phyloP scores from a whole-genome alignment of 2,797 vertebrate species.

The Selene dorsalis region DNA sequence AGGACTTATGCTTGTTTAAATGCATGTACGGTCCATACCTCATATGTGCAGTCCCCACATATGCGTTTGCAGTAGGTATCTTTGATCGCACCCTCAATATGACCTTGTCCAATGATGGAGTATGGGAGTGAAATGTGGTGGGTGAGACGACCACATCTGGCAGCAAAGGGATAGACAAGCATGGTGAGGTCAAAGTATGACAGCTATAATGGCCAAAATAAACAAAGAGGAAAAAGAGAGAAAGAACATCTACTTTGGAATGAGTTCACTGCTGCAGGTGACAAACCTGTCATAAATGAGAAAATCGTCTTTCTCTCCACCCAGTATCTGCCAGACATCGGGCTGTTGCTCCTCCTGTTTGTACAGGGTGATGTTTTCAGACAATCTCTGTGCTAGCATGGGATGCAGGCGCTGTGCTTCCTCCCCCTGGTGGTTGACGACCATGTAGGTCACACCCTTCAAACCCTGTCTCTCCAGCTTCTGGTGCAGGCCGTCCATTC shows the following conservation, averaged over 20 bases:
- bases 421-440: slow-evolving; percentile 90
- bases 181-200: neutral
- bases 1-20: neutral
- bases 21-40: slow-evolving; percentile 78
- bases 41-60: slow-evolving; percentile 89
- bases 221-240: neutral
- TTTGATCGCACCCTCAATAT: slow-evolving; percentile 90
- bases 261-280: neutral
- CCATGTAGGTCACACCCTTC: slow-evolving; percentile 87
- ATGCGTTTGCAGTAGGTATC: slow-evolving; percentile 87
- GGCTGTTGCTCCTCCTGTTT: slow-evolving; percentile 85
- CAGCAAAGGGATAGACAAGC: slow-evolving; percentile 11
- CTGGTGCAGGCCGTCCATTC: slow-evolving; percentile 89
- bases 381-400: slow-evolving; percentile 83
- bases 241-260: neutral
- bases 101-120: slow-evolving; percentile 85
- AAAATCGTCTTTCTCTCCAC: slow-evolving; percentile 92
- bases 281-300: slow-evolving; percentile 94
- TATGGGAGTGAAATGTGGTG: slow-evolving; percentile 91
- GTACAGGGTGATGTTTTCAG: slow-evolving; percentile 88
- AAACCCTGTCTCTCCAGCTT: slow-evolving; percentile 88
- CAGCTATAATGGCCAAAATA: neutral
- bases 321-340: slow-evolving; percentile 91
- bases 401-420: slow-evolving; percentile 81
- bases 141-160: slow-evolving; percentile 94